Evolutionary conservation across 1,140 invertebrate species (phyloP), one percentile per base, ranked within the genome.

Genomic region (Hyposmocoma kahamanoa): DNA sequence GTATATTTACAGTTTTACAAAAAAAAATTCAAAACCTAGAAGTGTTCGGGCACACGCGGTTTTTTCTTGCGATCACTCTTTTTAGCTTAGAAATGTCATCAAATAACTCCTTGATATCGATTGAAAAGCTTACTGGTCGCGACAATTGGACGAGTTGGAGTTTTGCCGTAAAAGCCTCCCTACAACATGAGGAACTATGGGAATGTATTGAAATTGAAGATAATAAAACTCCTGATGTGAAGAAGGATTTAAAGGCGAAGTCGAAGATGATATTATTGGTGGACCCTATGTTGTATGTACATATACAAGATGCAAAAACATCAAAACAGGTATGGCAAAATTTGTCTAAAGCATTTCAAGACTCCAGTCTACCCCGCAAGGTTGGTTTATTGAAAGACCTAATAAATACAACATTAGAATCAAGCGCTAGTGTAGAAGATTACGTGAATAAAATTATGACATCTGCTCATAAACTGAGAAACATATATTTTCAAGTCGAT

Each of bases 281-380:
- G 4, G 32, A 34, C 15, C 32, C 32, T 15, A 34, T 34, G 15
- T 4, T 34, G 20, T 39, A 43, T 26, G 24, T 43, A 5, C 21
- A 43, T 22, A 13, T 43, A 24, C 13, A 26, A 28, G 15, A 9
- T 3, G 21, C 21, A 8, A 17, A 4, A 17, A 43, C 20, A 3
- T 20, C 42, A 24, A 43, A 43, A 24, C 26, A 83, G 84, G 42
- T 74, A 73, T 17, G 79, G 78, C 30, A 55, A 53, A n/a, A 45
- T 56, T 4, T 43, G 21, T 3, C 9, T 13, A n/a, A 6, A 10
- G 42, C 42, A 6, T 43, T 43, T 43, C 21, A 43, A 9, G 42
- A 43, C 22, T n/a, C 8, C 8, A 22, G 42, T 5, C 18, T 43
- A 3, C 22, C 42, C 10, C 3, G 42, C 2, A 43, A 17, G 15